phyloP scores from a whole-genome alignment of 2,888 invertebrate species.

The Eupeodes luniger region DNA sequence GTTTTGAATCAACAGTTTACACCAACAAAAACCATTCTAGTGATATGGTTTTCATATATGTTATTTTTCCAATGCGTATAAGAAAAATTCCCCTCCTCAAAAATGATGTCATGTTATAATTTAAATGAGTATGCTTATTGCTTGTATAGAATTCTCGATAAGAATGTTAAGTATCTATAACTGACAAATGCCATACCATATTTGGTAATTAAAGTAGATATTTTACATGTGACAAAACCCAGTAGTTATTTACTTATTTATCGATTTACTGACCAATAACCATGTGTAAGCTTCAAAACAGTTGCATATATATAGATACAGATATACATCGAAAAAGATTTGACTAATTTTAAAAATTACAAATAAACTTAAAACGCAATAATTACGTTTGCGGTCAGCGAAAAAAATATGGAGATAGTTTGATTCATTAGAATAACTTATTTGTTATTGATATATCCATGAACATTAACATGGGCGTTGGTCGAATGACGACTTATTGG shows the following conservation, averaged over 20 bases:
- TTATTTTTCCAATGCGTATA: not conserved
- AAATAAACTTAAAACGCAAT: not conserved
- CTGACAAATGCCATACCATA: conserved; percentile 19
- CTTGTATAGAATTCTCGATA: conserved; percentile 44
- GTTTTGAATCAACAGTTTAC: too few species aligned
- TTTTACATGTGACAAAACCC: conserved; percentile 6
- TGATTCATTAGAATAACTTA: not conserved
- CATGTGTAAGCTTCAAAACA: not conserved
- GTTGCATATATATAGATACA: not conserved
- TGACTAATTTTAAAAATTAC: conserved; percentile 9
- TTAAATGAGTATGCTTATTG: conserved; percentile 33
- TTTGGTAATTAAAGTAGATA: conserved; percentile 17
- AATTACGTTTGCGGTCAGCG: not conserved
- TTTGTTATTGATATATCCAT: not conserved
- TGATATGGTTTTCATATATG: not conserved
- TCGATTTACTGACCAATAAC: not conserved
- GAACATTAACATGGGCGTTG: conserved; percentile 27
- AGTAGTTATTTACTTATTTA: not conserved
- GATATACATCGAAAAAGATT: not conserved
- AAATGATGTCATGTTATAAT: conserved; percentile 63
- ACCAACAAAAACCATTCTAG: not conserved
- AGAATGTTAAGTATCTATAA: conserved; percentile 38
- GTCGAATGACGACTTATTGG: conserved; percentile 7
- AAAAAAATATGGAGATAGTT: not conserved
- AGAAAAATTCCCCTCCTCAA: conserved; percentile 21